Conservation (phyloP, 23 tunicate genomes). For the Diplosoma virens region DNA sequence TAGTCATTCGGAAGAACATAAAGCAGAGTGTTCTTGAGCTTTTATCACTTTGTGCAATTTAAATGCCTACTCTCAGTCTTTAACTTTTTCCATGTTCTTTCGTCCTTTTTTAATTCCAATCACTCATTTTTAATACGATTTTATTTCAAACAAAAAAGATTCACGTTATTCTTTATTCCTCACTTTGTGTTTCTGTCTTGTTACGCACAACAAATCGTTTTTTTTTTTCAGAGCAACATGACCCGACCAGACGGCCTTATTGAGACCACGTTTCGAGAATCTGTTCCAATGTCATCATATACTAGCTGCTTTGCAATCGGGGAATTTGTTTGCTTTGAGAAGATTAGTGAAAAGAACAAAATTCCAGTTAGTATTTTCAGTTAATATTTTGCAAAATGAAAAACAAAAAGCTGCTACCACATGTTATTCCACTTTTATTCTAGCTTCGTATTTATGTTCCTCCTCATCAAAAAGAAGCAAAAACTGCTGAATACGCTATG, state of each 20-base stretch:
- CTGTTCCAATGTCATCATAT: constrained; percentile 85
- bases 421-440: not conserved
- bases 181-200: too few species aligned
- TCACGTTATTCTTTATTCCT: too few species aligned
- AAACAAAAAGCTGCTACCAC: not conserved
- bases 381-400: not conserved
- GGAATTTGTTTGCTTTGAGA: constrained; percentile 52
- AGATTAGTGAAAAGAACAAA: constrained; percentile 41
- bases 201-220: too few species aligned
- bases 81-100: too few species aligned
- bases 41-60: too few species aligned
- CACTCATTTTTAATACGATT: too few species aligned
- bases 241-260: constrained; percentile 38
- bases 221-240: not conserved
- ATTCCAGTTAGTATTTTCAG: constrained; percentile 57
- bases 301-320: constrained; percentile 83
- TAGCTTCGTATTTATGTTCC: constrained; percentile 80
- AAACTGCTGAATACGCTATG: constrained; percentile 66
- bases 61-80: too few species aligned
- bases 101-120: too few species aligned
- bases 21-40: too few species aligned
- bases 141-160: too few species aligned
- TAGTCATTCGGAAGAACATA: too few species aligned
- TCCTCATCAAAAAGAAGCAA: constrained; percentile 54
- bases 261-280: constrained; percentile 49